phyloP scores from a whole-genome alignment of 2,888 invertebrate species.

The Cecidostiba fungosa region DNA sequence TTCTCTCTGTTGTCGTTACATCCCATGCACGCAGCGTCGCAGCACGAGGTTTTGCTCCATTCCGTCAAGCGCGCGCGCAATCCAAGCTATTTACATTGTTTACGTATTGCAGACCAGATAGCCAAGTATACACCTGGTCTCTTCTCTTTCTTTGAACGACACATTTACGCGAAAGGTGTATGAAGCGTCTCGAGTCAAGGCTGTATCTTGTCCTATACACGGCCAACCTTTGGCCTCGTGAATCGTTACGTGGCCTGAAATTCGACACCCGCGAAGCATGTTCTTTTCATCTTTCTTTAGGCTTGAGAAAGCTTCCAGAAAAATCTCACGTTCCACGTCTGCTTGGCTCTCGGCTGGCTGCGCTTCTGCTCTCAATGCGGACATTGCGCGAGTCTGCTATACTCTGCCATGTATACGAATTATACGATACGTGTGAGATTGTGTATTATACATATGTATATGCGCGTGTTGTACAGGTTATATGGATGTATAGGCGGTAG shows the following conservation, averaged over 20 bases:
- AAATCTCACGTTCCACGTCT: conserved; percentile 27
- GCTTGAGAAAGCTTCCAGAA: conserved; percentile 51
- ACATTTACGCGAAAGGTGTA: too few relatives aligned
- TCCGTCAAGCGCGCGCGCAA: neutral
- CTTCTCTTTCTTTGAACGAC: too few relatives aligned
- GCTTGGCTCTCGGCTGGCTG: too few relatives aligned
- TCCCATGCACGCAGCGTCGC: too few relatives aligned
- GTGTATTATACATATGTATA: neutral
- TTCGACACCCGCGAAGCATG: conserved; percentile 33
- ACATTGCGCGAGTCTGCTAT: conserved; percentile 1
- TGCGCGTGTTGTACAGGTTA: neutral
- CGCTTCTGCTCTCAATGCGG: neutral
- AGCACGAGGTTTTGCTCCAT: neutral
- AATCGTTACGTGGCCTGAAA: conserved; percentile 43
- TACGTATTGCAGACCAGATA: neutral
- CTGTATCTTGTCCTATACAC: too few relatives aligned
- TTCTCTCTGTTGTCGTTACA: neutral
- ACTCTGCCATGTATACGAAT: too few relatives aligned
- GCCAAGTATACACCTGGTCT: neutral
- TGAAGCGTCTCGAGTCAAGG: too few relatives aligned
- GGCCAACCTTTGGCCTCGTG: neutral
- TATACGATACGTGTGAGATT: neutral
- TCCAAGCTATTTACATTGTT: neutral
- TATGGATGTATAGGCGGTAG: neutral
- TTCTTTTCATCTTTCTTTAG: neutral